Base-by-base conservation (phyloP, 2,888 invertebrate species). In the Phragmatobia fuliginosa region DNA sequence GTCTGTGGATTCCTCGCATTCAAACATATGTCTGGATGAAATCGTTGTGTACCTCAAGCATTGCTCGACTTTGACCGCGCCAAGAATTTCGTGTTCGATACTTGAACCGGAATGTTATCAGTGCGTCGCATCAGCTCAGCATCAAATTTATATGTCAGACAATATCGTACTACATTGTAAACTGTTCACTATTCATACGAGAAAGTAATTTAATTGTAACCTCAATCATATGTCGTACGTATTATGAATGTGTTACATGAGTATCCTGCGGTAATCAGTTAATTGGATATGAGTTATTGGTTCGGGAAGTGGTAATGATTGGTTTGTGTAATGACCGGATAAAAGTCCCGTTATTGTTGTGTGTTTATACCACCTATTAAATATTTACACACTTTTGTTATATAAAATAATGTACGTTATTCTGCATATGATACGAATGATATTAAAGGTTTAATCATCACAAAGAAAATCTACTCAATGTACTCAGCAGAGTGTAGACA, bases 51-150 rank as follows among this genome's bases (percentile, higher is more conserved):
- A 85, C 89, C 88, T 91, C 90, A 88, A 91, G 89, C 88, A 87
- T 86, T 88, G 89, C 84, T 87, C 89, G 84, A 87, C 85, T 86
- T 87, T 87, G 90, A 89, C 88, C 87, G 88, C 90, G 90, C 88
- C 91, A 91, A 91, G 94, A 91, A 94, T 94, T 92, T 90, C 90
- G 89, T 91, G 92, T 91, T 91, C 91, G 89, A 90, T 90, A 89
- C 91, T 91, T 88, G 90, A 88, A 88, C 88, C 86, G 94, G 94
- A 93, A 94, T 94, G 93, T 93, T 93, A 94, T 94, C 94, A 85
- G 90, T 87, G 88, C 90, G 90, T 90, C 86, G 90, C 91, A 94
- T 94, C 94, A 86, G 83, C 88, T 89, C 88, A 83, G 82, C 88
- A 88, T 90, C 92, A 84, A 88, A 90, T n/a, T n/a, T n/a, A n/a